These are phyloP conservation scores for Cenopis cana DNA, from an alignment of 2,888 invertebrate species.

Conservation along the genomic window DNA sequence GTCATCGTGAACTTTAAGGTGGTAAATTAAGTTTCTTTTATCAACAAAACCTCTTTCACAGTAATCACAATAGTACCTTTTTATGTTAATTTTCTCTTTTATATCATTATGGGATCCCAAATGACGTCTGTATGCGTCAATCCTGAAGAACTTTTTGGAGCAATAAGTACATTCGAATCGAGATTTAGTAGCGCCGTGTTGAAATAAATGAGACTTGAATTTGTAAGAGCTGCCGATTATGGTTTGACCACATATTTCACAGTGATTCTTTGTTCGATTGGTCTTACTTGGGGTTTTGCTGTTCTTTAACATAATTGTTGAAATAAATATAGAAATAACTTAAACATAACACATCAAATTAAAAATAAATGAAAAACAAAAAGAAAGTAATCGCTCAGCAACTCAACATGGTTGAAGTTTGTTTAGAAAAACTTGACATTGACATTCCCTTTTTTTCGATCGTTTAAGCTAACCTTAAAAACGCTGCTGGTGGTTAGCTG, in stretches of 20 bases:
- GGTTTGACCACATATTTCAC: conserved; percentile 59
- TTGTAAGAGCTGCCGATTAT: conserved; percentile 58
- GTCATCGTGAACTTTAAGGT: conserved; percentile 67
- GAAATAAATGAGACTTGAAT: conserved; percentile 59
- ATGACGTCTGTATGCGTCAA: conserved; percentile 61
- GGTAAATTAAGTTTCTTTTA: conserved; percentile 64
- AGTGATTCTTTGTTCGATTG: conserved; percentile 52
- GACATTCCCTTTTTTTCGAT: conserved; percentile 2
- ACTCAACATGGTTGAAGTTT: not conserved
- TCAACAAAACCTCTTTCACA: conserved; percentile 65
- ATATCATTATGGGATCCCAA: conserved; percentile 54
- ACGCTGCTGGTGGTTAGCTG: conserved; percentile 2
- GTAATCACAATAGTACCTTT: conserved; percentile 60
- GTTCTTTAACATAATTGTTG: conserved; percentile 49
- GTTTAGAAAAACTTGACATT: not conserved
- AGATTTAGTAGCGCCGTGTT: conserved; percentile 59
- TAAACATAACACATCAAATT: conserved; percentile 39
- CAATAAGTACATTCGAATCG: conserved; percentile 63
- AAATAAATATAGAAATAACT: conserved; percentile 16
- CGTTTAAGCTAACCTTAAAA: conserved; percentile 10
- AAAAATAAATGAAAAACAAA: conserved; percentile 42
- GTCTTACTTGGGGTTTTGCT: conserved; percentile 20
- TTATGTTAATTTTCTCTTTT: conserved; percentile 47
- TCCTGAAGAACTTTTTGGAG: conserved; percentile 62
- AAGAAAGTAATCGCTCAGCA: conserved; percentile 9